Percentiles rank a stretch among this genome's conserved stretches.
Conservation (phyloP, 1,140 invertebrate genomes). For the Muscidifurax raptorellus region DNA sequence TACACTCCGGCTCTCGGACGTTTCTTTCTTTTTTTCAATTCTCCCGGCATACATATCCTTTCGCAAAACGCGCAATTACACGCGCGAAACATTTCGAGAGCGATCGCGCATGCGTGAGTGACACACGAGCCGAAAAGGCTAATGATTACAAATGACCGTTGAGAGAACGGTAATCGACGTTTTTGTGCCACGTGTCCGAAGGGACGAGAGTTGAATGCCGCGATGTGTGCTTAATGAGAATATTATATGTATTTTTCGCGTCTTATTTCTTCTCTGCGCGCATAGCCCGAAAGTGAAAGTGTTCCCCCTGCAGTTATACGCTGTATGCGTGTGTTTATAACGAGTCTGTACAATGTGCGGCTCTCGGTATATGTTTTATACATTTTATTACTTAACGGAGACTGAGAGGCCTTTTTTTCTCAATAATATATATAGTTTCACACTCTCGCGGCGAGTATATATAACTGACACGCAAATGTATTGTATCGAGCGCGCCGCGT, state of each 20-base stretch:
- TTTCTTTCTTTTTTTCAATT: neutral
- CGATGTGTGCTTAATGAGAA: conserved; percentile 8
- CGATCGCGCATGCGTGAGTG: neutral
- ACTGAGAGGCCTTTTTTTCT: neutral
- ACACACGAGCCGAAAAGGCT: neutral
- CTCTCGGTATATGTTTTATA: conserved; percentile 24
- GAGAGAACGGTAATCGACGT: neutral
- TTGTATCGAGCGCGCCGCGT: conserved; percentile 4
- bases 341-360: conserved; percentile 16
- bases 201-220: neutral
- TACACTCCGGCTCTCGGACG: neutral
- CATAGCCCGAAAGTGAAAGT: conserved; percentile 30
- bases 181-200: neutral
- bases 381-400: conserved; percentile 29
- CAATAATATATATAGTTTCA: conserved; percentile 1
- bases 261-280: neutral
- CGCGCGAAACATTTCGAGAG: neutral
- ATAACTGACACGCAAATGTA: conserved; percentile 18
- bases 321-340: neutral
- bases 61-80: neutral
- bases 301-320: neutral
- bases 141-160: conserved; percentile 19
- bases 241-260: conserved; percentile 28
- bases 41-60: neutral
- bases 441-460: neutral